Percentiles rank a stretch among this genome's conserved stretches.
Evolutionary conservation across 2,113 vertebrate species (phyloP).

Genomic region (Cyanoliseus patagonus): DNA sequence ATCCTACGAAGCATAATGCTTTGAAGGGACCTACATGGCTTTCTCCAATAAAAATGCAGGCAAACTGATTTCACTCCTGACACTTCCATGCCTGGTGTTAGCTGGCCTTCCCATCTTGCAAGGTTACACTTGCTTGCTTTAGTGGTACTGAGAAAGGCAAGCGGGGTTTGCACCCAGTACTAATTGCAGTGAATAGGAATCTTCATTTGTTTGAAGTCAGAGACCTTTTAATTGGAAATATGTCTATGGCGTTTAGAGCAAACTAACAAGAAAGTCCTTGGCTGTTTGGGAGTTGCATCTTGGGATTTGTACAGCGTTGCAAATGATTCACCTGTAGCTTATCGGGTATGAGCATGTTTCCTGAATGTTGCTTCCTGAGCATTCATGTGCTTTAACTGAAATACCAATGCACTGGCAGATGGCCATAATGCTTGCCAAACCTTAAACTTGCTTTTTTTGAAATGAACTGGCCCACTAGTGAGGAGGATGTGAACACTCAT

Average conservation of each 20-base stretch:
- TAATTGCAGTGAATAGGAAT: not conserved
- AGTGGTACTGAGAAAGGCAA: not conserved
- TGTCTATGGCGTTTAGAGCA: not conserved
- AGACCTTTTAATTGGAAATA: not conserved
- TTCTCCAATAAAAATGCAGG: not conserved
- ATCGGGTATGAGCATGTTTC: not conserved
- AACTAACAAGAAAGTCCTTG: not conserved
- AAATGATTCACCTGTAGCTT: not conserved
- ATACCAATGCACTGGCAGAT: not conserved
- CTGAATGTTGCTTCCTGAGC: not conserved
- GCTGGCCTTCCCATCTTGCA: not conserved
- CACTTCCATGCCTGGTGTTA: not conserved
- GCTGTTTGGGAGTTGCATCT: not conserved
- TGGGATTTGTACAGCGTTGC: not conserved
- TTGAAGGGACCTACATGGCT: not conserved
- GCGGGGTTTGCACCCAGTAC: not conserved
- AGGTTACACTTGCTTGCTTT: accelerated
- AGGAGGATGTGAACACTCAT: not conserved
- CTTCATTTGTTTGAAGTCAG: not conserved
- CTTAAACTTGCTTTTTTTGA: not conserved
- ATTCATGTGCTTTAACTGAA: not conserved
- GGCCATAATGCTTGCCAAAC: not conserved
- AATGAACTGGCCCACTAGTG: not conserved
- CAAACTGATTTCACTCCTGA: not conserved
- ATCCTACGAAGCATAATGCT: not conserved